Evolutionary conservation across 2,888 invertebrate genomes (phyloP), one percentile per base, ranked within the genome.

Genomic region (Temnothorax ravouxi): DNA sequence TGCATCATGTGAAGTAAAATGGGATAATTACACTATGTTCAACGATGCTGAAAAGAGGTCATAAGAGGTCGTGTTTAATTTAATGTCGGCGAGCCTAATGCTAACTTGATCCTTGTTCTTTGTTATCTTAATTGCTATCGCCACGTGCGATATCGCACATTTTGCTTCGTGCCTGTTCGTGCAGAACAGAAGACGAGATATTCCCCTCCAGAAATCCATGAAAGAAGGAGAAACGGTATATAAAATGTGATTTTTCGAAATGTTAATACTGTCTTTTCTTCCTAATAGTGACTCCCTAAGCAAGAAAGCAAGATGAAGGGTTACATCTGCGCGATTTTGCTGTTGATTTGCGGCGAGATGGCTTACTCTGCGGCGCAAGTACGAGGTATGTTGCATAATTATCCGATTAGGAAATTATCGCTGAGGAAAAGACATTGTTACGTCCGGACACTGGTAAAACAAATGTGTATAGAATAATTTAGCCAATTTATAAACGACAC

Each of bases 341-440:
- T 86, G 34, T 15, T 71, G n/a, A 25, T 80, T 18, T 29, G 29
- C 29, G 29, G 29, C 29, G 50, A 81, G 3, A 15, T 81, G 11
- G 3, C 15, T 9, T 15, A 52, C 2, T 64, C 41, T 25, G 15
- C 11, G 8, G 18, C 47, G n/a, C 69, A 75, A 44, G 64, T 61
- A 5, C 29, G 76, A 84, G 88, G 88, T 89, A 89, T 8, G 77
- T 50, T 69, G 11, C 47, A 54, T 29, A 62, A 62, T n/a, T 47
- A 18, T 4, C 2, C 11, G 6, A 25, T 44, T 59, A n/a, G 11
- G 3, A 52, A 3, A n/a, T 25, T 59, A n/a, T 18, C 9, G 29
- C 8, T 25, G 13, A 34, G 11, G 47, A 2, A 50, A 38, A 2
- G 29, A 29, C 29, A 29, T 29, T 29, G 2, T 29, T 29, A 29